Evolutionary conservation across 2,113 vertebrate species (phyloP).

Genomic region (Mesembrinibis cayennensis): DNA sequence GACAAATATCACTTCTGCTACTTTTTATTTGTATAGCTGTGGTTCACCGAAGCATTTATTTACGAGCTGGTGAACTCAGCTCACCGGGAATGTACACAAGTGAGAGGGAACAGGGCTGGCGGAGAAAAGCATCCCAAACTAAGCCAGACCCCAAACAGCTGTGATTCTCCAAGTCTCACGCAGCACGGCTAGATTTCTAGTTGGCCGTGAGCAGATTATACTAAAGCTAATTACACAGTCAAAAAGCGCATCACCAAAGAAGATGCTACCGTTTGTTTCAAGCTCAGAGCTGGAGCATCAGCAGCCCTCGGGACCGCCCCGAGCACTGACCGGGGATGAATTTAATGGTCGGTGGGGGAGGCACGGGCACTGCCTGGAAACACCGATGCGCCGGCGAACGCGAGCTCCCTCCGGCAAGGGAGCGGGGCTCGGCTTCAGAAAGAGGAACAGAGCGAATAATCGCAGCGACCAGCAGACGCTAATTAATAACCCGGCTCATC

Average conservation of each 20-base stretch:
- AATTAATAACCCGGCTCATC: neutral
- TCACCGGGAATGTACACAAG: neutral
- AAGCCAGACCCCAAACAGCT: rapidly evolving
- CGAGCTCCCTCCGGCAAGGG: rapidly evolving
- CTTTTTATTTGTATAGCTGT: rapidly evolving
- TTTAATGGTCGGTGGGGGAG: rapidly evolving
- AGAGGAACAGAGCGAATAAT: neutral
- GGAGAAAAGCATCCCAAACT: neutral
- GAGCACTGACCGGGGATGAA: rapidly evolving
- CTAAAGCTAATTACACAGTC: rapidly evolving
- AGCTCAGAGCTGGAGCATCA: neutral
- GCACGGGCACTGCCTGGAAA: rapidly evolving
- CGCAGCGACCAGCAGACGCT: neutral
- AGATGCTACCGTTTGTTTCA: rapidly evolving
- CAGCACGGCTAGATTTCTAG: rapidly evolving
- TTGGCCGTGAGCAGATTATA: rapidly evolving
- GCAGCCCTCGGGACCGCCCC: rapidly evolving
- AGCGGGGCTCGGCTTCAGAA: rapidly evolving
- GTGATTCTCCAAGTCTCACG: rapidly evolving
- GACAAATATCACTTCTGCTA: neutral
- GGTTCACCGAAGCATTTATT: rapidly evolving
- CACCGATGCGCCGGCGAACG: no score
- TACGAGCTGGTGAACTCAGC: neutral
- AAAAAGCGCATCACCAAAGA: rapidly evolving
- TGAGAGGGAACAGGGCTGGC: neutral